Evolutionary conservation across 2,888 invertebrate species (phyloP).

Genomic region (Zygogramma bicolorata): DNA sequence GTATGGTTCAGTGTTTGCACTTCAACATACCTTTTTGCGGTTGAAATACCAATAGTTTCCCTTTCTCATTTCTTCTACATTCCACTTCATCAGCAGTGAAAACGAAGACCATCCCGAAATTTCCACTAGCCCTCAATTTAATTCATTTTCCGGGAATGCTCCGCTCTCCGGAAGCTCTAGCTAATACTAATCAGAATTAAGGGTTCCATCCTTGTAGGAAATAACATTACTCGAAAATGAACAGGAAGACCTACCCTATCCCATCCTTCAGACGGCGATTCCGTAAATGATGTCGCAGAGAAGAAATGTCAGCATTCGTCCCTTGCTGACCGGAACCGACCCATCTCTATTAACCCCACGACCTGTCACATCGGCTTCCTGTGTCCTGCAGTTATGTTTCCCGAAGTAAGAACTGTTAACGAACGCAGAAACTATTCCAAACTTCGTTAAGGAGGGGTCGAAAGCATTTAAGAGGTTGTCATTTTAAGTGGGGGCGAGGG

Average conservation of each 20-base stretch:
- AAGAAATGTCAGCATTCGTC: constrained; percentile 57
- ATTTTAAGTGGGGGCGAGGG: not conserved
- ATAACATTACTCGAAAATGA: constrained; percentile 30
- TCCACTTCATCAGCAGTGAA: too few relatives aligned
- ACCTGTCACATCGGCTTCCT: constrained; percentile 46
- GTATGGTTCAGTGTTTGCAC: not conserved
- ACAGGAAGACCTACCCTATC: constrained; percentile 36
- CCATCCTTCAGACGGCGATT: constrained; percentile 22
- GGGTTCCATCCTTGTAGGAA: constrained; percentile 34
- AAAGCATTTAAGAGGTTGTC: constrained; percentile 8
- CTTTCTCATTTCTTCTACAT: too few relatives aligned
- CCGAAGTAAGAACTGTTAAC: constrained; percentile 20
- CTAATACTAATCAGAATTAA: constrained; percentile 39
- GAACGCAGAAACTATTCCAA: constrained; percentile 28
- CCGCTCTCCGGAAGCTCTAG: constrained; percentile 25
- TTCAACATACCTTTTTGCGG: not conserved
- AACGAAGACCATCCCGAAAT: constrained; percentile 9
- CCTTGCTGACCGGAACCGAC: constrained; percentile 56
- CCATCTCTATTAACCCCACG: constrained; percentile 59
- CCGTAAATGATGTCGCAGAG: constrained; percentile 33
- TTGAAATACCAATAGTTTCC: too few relatives aligned
- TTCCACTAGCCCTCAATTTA: not conserved
- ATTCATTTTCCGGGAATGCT: not conserved
- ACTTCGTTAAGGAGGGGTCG: constrained; percentile 20
- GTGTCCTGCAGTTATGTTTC: constrained; percentile 26